A percentile compares a stretch with the other conserved stretches of the same genome.
These are phyloP conservation scores for Psilopogon haemacephalus DNA, from an alignment of 2,113 vertebrate species.

Conservation along the genomic window DNA sequence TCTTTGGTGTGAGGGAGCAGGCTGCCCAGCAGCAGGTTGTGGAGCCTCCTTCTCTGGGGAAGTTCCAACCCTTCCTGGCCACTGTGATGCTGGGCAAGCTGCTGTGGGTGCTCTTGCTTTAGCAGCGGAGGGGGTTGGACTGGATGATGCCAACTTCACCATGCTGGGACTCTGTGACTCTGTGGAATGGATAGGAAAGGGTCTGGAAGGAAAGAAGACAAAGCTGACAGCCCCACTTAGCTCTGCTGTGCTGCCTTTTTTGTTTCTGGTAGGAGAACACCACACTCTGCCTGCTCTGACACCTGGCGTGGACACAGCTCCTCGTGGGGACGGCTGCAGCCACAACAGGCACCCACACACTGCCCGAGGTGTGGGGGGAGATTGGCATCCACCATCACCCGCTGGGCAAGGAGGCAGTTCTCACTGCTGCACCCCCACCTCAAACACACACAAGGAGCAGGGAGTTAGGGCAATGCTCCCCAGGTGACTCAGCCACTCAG, in stretches of 20 bases:
- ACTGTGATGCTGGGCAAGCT: no score
- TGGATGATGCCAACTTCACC: no score
- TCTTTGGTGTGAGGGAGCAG: no score
- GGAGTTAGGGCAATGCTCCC: background rate
- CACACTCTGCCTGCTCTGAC: background rate
- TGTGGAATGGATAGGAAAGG: background rate
- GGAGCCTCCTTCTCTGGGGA: no score
- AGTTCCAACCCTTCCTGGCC: no score
- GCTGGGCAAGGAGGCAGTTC: background rate
- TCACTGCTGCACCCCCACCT: background rate
- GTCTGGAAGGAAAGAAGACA: background rate
- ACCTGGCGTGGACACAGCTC: background rate
- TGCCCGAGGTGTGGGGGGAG: background rate
- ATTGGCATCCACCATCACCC: background rate
- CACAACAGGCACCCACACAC: slow-evolving; percentile 12
- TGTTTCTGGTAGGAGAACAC: background rate
- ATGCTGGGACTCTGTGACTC: no score
- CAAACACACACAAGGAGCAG: background rate
- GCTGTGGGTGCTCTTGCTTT: no score
- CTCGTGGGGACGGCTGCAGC: background rate
- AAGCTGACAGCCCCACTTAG: background rate
- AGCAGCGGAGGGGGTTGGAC: no score
- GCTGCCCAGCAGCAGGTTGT: no score
- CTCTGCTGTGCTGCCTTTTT: background rate
- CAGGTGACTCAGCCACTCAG: background rate